Base-by-base conservation (phyloP, 2,113 vertebrate species). In the Odobenus rosmarus region DNA sequence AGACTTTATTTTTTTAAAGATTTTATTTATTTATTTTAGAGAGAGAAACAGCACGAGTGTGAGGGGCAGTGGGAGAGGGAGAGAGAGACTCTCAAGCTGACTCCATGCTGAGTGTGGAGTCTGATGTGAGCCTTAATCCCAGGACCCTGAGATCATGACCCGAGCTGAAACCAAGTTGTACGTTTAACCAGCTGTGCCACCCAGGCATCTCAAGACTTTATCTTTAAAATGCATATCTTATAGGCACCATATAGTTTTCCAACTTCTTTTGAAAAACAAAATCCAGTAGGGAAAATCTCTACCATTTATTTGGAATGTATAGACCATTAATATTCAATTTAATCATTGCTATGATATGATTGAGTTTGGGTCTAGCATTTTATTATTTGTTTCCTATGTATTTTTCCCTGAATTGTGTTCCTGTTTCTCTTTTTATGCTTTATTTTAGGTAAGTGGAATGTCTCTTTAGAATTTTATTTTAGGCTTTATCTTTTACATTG, bases 401-500 rank as follows among this genome's bases (percentile, higher is more conserved):
- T 59, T n/a, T 84, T 0, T 18, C 4, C 64, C 15, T 81, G 24
- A 49, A 49, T 69, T 86, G 11, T 76, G 39, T n/a, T 86, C 3
- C 4, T 49, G 1, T 49, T 89, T 94, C 42, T 67, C 33, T 71
- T 92, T 81, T 76, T n/a, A 26, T 61, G 57, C 12, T 76, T 81
- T 76, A 19, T 13, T 85, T 82, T 46, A 42, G 31, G 39, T 26
- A 90, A 71, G 1, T 42, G 28, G 14, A 83, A 83, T 88, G 14
- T 83, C 18, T 67, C 4, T 77, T 81, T 64, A 79, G 33, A 79
- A 64, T 92, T 95, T 28, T 36, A 77, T 18, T 62, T 77, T 49
- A 51, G 42, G 76, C 31, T 62, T 80, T 88, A n/a, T 42, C 46
- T 81, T 94, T 86, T 81, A 51, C 77, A 90, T 93, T 97, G 8